A percentile compares a stretch with the other conserved stretches of the same genome.
phyloP scores from a whole-genome alignment of 2,888 invertebrate species.

The Eueremaeus valkanovi region DNA sequence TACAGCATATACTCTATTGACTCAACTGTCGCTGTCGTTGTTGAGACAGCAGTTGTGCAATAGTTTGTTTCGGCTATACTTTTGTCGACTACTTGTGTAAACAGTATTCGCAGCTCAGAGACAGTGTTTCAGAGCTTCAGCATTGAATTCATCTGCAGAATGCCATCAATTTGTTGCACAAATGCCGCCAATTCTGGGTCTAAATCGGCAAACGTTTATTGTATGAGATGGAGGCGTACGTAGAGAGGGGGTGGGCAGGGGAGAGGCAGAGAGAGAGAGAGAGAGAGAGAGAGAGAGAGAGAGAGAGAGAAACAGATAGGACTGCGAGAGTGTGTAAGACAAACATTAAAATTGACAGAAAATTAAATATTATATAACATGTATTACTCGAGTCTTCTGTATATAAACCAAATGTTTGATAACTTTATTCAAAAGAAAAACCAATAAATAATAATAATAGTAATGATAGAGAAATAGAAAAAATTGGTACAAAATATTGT shows the following conservation, averaged over 20 bases:
- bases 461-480: not conserved
- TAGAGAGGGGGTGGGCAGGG: not conserved
- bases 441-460: slow-evolving; percentile 23
- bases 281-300: not conserved
- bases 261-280: not conserved
- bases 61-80: not conserved
- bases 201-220: not conserved
- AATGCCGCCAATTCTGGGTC: not conserved
- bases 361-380: not conserved
- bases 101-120: not conserved
- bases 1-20: slow-evolving; percentile 22
- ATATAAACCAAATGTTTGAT: slow-evolving; percentile 9
- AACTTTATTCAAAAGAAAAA: slow-evolving; percentile 11
- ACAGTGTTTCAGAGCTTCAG: too few species aligned
- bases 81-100: not conserved
- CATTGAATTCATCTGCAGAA: not conserved
- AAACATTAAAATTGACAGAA: slow-evolving; percentile 4
- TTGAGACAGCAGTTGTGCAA: slow-evolving; percentile 15
- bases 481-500: slow-evolving; percentile 1
- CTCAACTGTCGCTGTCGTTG: slow-evolving; percentile 19
- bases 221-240: not conserved
- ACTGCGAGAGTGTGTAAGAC: too few species aligned
- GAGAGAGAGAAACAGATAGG: too few species aligned
- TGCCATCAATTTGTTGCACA: not conserved
- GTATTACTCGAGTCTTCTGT: not conserved